Base-by-base conservation (phyloP, 2,888 invertebrate species). In the Hydriomena furcata region DNA sequence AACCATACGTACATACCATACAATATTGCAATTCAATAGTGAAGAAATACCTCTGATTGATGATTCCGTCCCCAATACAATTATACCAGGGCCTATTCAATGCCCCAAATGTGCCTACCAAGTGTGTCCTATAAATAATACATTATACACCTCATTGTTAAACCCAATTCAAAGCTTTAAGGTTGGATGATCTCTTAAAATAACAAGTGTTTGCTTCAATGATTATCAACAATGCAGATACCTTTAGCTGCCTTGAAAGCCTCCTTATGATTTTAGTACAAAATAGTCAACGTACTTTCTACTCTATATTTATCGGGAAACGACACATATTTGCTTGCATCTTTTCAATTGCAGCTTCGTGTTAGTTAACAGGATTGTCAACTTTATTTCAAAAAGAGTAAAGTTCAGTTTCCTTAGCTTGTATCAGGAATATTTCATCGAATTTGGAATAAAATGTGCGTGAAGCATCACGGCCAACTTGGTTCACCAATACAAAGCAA, bases 121-220 rank as follows among this genome's bases (percentile, higher is more conserved):
- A 88, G 82, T 84, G 84, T 81, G 82, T 78, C 82, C 82, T 85
- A 87, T 90, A 89, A 88, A 90, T 90, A 89, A 88, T 88, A 85
- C 87, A 84, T 87, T 87, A 88, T 84, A 83, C 82, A 83, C 80
- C 74, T 82, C 75, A 76, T 87, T 88, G 86, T 88, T 79, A 66
- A 73, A 69, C 76, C 80, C 79, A 84, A 84, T 82, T 81, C 68
- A 71, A 80, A 79, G 76, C 88, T 80, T 85, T 85, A 85, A 84
- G 84, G 88, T 77, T 87, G 87, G 90, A 89, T 90, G 91, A 91
- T 90, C 91, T 87, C 89, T 89, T 88, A 89, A 90, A 91, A 91
- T 91, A 91, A 90, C 91, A 90, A 91, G 91, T 91, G 91, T 90
- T 90, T 91, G 91, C 91, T 91, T 89, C 87, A 89, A 81, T 88